Percentiles rank a stretch among this genome's conserved stretches.
phyloP scores from a whole-genome alignment of 2,113 vertebrate genomes.

The Gobiocypris rarus region DNA sequence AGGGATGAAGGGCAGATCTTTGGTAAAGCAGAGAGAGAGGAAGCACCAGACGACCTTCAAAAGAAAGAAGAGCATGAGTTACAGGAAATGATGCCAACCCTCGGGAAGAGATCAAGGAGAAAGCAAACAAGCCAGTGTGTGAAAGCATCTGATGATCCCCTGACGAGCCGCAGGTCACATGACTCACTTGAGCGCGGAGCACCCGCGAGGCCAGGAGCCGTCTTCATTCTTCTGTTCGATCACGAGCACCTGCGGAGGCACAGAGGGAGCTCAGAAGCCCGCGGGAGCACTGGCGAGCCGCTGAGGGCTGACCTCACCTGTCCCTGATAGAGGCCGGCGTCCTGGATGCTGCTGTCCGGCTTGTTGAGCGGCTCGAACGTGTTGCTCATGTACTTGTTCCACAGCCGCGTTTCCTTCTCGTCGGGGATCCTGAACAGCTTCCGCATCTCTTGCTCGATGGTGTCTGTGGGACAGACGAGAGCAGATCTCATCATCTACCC shows the following conservation, averaged over 20 bases:
- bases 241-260: slow-evolving; percentile 86
- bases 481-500: too few species aligned
- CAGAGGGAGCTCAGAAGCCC: too few species aligned
- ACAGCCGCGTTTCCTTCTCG: slow-evolving; percentile 95
- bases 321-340: slow-evolving; percentile 97
- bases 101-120: slow-evolving; percentile 47
- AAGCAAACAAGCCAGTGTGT: slow-evolving; percentile 29
- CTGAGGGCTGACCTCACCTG: slow-evolving; percentile 79
- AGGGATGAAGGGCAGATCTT: slow-evolving; percentile 99
- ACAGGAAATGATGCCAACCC: slow-evolving; percentile 39
- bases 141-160: background rate
- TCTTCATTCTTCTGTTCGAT: slow-evolving; percentile 99
- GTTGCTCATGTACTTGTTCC: slow-evolving; percentile 99
- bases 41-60: slow-evolving; percentile 99
- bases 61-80: slow-evolving; percentile 90
- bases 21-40: slow-evolving; percentile 99
- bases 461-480: slow-evolving; percentile 73
- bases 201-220: slow-evolving; percentile 94
- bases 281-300: too few species aligned
- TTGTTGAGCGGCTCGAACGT: slow-evolving; percentile 98
- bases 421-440: slow-evolving; percentile 95
- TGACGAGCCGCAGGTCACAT: background rate
- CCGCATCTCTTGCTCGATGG: slow-evolving; percentile 97
- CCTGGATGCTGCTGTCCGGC: slow-evolving; percentile 98
- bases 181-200: slow-evolving; percentile 93